phyloP scores from a whole-genome alignment of 2,797 vertebrate genomes.

The Ara ararauna region DNA sequence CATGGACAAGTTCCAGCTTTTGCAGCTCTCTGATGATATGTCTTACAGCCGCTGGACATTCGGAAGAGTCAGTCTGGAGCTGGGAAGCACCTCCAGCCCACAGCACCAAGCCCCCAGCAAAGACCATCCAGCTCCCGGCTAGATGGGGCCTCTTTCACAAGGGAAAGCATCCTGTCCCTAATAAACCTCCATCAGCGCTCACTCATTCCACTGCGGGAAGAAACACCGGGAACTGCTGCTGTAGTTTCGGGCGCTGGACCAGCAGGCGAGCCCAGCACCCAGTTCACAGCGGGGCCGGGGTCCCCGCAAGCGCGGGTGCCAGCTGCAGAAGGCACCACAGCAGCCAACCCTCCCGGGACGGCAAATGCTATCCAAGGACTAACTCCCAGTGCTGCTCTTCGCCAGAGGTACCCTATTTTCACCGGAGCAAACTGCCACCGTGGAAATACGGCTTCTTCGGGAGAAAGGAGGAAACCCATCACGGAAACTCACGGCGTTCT shows the following conservation, averaged over 20 bases:
- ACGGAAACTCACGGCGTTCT: neutral
- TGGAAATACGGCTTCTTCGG: neutral
- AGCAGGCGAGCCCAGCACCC: neutral
- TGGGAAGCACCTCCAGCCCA: neutral
- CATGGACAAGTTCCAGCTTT: neutral
- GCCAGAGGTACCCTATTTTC: neutral
- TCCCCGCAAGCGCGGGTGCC: neutral
- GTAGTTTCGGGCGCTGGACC: neutral
- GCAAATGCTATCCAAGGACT: neutral
- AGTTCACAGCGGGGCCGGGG: fast-evolving
- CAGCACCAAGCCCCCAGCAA: neutral
- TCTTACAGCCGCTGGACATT: neutral
- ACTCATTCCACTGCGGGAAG: neutral
- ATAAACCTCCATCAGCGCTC: fast-evolving
- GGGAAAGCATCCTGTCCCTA: neutral
- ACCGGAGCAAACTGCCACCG: neutral
- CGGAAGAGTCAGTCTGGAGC: neutral
- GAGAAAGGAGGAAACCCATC: neutral
- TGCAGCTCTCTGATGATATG: neutral
- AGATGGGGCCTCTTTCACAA: neutral
- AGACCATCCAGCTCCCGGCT: fast-evolving
- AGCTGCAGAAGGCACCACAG: neutral
- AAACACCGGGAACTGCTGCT: fast-evolving
- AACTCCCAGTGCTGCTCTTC: neutral
- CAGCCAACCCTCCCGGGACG: neutral